phyloP scores from a whole-genome alignment of 2,113 vertebrate species.

The Malaclemys terrapin region DNA sequence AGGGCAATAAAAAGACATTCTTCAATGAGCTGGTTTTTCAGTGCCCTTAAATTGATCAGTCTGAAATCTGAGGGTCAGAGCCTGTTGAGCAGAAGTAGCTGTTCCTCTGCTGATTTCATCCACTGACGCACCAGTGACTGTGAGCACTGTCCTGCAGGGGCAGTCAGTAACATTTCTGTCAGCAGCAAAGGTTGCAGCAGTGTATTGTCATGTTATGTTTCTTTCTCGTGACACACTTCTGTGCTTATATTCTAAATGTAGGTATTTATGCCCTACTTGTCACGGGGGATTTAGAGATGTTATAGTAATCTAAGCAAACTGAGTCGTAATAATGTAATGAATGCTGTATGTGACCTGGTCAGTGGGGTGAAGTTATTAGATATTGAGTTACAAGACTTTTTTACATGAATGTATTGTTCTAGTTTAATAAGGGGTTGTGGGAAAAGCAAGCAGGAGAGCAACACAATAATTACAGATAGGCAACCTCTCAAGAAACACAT shows the following conservation, averaged over 20 bases:
- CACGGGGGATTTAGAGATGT: background rate
- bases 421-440: background rate
- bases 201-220: background rate
- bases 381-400: background rate
- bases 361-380: background rate
- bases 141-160: background rate
- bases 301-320: background rate
- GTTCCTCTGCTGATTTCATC: background rate
- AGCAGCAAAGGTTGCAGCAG: background rate
- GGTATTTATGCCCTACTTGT: background rate
- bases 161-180: fast-evolving
- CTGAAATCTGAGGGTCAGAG: background rate
- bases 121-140: background rate
- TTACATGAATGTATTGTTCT: background rate
- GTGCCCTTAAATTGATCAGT: background rate
- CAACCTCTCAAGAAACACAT: background rate
- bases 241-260: background rate
- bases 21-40: background rate
- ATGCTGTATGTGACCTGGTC: background rate
- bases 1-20: background rate
- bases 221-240: background rate
- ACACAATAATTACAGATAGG: too few species aligned
- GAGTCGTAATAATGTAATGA: background rate
- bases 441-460: background rate
- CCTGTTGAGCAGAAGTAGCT: background rate